A percentile compares a stretch with the other conserved stretches of the same genome.
Conservation (phyloP, 1,140 invertebrate species). For the Cotesia glomerata region DNA sequence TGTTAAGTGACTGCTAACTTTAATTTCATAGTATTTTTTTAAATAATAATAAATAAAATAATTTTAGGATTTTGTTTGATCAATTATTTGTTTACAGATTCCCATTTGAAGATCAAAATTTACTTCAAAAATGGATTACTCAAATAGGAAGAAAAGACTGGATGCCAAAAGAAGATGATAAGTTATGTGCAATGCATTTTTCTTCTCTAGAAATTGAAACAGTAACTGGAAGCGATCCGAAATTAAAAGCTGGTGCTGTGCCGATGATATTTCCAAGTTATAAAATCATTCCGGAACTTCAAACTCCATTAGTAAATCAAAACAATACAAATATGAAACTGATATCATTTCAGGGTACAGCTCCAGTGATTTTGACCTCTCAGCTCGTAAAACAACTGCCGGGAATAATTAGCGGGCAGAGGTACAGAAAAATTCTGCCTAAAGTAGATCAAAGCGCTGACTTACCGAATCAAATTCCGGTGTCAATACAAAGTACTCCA, state of each 20-base stretch:
- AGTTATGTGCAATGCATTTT: conserved; percentile 43
- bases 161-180: conserved; percentile 24
- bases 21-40: too few relatives aligned
- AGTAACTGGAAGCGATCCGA: too few relatives aligned
- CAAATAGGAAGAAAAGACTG: conserved; percentile 37
- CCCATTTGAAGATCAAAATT: conserved; percentile 33
- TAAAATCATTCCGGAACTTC: not conserved
- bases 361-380: not conserved
- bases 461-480: not conserved
- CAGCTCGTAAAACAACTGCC: not conserved
- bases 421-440: conserved; percentile 25
- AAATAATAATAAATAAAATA: too few relatives aligned
- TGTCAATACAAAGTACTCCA: not conserved
- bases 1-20: too few relatives aligned
- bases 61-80: not conserved
- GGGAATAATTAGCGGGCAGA: not conserved
- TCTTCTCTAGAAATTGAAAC: not conserved
- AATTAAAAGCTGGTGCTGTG: too few relatives aligned
- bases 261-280: too few relatives aligned
- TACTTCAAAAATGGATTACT: conserved; percentile 38
- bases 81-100: conserved; percentile 29
- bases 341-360: not conserved
- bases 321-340: conserved; percentile 15
- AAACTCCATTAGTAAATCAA: conserved; percentile 28
- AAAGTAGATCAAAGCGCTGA: conserved; percentile 8